Evolutionary conservation across 2,888 invertebrate genomes (phyloP).

Genomic region (Pseudolycoriella hygida): DNA sequence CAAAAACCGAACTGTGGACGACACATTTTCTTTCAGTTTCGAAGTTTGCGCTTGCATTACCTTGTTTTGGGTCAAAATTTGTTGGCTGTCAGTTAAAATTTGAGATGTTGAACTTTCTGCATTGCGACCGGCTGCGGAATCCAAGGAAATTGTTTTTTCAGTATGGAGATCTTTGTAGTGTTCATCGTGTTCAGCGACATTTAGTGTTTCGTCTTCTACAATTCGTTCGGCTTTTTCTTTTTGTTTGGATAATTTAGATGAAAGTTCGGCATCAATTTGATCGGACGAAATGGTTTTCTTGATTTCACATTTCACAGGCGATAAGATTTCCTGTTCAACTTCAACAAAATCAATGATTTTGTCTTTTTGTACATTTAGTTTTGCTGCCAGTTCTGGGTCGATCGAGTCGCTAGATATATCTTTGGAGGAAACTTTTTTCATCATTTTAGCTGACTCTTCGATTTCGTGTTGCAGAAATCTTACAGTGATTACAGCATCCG

Average conservation of each 20-base stretch:
- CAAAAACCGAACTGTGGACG: background rate
- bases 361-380: constrained; percentile 11
- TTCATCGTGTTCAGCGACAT: constrained; percentile 23
- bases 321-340: background rate
- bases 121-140: background rate
- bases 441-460: background rate
- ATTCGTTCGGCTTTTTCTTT: constrained; percentile 12
- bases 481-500: background rate
- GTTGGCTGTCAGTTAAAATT: background rate
- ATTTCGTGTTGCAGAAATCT: background rate
- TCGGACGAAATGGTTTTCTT: background rate
- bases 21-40: background rate
- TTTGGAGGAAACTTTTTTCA: background rate
- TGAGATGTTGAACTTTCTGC: background rate
- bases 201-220: constrained; percentile 5
- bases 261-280: constrained; percentile 10
- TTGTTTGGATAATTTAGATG: constrained; percentile 10
- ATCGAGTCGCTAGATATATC: background rate
- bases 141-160: constrained; percentile 6
- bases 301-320: background rate
- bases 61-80: background rate
- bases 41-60: background rate
- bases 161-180: constrained; percentile 10
- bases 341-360: constrained; percentile 9
- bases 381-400: constrained; percentile 11